phyloP scores from a whole-genome alignment of 2,113 vertebrate species.

The Desmodus rotundus region DNA sequence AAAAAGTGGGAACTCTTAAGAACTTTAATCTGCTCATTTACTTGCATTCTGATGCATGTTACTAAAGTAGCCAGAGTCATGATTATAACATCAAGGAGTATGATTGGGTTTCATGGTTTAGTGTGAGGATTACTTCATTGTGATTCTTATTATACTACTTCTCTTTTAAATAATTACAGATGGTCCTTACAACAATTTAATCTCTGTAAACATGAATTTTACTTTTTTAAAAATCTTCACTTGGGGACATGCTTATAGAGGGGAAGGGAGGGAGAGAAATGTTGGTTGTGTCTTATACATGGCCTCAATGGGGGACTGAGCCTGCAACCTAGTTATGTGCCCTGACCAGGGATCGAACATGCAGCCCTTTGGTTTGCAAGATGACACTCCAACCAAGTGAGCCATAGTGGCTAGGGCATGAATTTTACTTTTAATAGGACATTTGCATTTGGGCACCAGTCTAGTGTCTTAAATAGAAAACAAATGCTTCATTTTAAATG shows the following conservation, averaged over 20 bases:
- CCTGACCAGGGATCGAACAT: too few species aligned
- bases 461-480: slow-evolving; percentile 7
- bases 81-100: slow-evolving; percentile 32
- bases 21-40: slow-evolving; percentile 32
- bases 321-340: too few species aligned
- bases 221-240: not conserved
- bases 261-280: not conserved
- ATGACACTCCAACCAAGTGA: not conserved
- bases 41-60: slow-evolving; percentile 45
- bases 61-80: slow-evolving; percentile 46
- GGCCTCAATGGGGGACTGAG: too few species aligned
- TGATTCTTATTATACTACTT: not conserved
- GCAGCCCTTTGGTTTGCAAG: too few species aligned
- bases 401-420: not conserved
- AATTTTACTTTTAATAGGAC: slow-evolving; percentile 55
- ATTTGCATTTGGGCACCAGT: slow-evolving; percentile 45
- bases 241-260: not conserved
- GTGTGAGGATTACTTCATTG: not conserved
- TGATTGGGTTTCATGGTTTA: not conserved
- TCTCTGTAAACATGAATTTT: slow-evolving; percentile 58
- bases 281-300: too few species aligned
- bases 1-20: not conserved
- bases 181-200: slow-evolving; percentile 25
- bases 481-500: not conserved
- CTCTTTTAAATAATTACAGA: not conserved